Evolutionary conservation across 1,140 invertebrate genomes (phyloP).

Genomic region (Mizuhopecten yessoensis): DNA sequence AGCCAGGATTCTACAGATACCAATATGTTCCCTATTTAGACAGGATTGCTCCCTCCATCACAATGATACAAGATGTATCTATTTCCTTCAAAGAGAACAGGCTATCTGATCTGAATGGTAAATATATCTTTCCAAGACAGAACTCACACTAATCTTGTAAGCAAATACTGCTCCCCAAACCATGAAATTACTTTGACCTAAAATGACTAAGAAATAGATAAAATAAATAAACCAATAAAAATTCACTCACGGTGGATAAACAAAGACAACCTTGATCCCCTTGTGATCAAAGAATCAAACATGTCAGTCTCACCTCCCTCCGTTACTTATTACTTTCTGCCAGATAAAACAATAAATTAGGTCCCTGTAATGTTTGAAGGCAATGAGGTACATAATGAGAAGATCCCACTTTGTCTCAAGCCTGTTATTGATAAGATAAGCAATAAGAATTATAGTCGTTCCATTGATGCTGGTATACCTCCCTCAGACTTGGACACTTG

Average conservation of each 20-base stretch:
- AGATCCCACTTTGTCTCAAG: conserved; percentile 19
- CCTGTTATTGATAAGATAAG: conserved; percentile 5
- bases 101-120: conserved; percentile 6
- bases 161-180: background rate
- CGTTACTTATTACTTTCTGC: background rate
- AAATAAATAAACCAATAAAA: background rate
- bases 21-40: background rate
- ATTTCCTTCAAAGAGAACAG: background rate
- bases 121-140: conserved; percentile 32
- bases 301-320: background rate
- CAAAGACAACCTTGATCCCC: background rate
- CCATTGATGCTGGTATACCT: background rate
- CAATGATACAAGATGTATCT: background rate
- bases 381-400: conserved; percentile 9
- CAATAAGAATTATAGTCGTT: background rate
- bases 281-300: background rate
- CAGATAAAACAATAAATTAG: conserved; percentile 33
- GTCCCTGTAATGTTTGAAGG: background rate
- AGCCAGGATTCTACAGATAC: background rate
- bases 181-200: background rate
- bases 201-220: conserved; percentile 12
- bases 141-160: background rate
- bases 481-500: background rate
- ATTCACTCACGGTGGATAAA: background rate
- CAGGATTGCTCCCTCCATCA: background rate